Conservation (phyloP, 1,140 invertebrate species). For the Medauroidea extradentata region DNA sequence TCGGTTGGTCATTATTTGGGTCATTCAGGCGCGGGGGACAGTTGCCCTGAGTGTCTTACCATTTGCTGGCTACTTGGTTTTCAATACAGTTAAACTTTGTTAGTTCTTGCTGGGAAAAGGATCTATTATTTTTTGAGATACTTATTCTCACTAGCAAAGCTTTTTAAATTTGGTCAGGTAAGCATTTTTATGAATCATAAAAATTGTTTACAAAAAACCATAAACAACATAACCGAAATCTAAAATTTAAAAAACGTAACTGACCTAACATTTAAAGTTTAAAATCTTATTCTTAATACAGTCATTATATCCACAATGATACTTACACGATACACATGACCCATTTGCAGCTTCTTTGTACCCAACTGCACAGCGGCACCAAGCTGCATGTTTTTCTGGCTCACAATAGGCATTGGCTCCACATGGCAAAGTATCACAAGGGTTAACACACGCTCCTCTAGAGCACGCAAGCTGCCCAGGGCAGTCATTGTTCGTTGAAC, state of each 20-base stretch:
- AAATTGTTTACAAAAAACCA: no score
- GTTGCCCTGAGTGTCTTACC: no score
- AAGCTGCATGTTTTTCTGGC: slow-evolving; percentile 80
- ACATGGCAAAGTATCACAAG: slow-evolving; percentile 69
- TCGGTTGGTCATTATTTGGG: no score
- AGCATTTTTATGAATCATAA: no score
- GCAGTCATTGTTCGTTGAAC: slow-evolving; percentile 69
- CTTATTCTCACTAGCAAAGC: no score
- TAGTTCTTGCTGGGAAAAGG: no score
- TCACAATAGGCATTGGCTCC: slow-evolving; percentile 82
- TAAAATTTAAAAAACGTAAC: not conserved
- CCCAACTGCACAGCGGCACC: slow-evolving; percentile 80
- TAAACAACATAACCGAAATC: no score
- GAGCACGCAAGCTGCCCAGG: slow-evolving; percentile 72
- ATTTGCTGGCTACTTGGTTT: no score
- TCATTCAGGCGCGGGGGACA: no score
- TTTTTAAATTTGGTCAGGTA: no score
- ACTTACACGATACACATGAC: slow-evolving; percentile 73
- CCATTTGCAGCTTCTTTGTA: slow-evolving; percentile 69
- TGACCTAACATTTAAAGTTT: not conserved
- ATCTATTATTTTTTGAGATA: no score
- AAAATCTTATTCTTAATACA: not conserved
- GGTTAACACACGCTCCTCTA: slow-evolving; percentile 72
- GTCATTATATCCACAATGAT: not conserved
- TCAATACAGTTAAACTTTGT: no score